Evolutionary conservation across 1,140 invertebrate species (phyloP), one percentile per base, ranked within the genome.

Genomic region (Oryzaephilus surinamensis): DNA sequence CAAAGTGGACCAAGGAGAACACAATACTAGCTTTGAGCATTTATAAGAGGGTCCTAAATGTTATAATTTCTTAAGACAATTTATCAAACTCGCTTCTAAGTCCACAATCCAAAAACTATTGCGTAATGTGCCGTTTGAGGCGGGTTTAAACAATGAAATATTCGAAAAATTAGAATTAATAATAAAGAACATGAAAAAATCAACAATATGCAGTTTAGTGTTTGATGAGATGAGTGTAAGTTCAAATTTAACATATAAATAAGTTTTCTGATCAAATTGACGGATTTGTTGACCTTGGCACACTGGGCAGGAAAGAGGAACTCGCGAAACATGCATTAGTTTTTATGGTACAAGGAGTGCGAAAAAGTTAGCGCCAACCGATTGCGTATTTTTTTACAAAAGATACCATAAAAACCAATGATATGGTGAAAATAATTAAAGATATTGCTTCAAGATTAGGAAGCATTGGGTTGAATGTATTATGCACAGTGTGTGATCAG

Each of bases 321-420:
- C 6, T 20, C 10, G 13, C 32, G 11, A 34, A 34, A 4, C 13
- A 34, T 4, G 32, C 32, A 15, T 19, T 34, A 19, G 32, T 34
- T 20, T 23, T 34, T 13, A 34, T 34, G 32, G 19, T 34, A 31
- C 29, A 31, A 14, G 29, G 4, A 34, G 6, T 34, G 12, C 7
- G 6, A 7, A 19, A 23, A 14, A 1, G 3, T 6, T 34, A 7
- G 1, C 18, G 20, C 11, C 32, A 34, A 34, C 32, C 32, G 4
- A 19, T 34, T 18, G 19, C 32, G 20, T 34, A 18, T 23, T 34
- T 19, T 34, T 34, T 13, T 14, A 11, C 17, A 20, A 34, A 21
- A 18, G n/a, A 34, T 21, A 11, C 3, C 4, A 13, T 21, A 19
- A 34, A 4, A 34, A 20, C 18, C n/a, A 1, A 4, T 7, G n/a